Conservation (phyloP, 1,140 invertebrate species). For the Microvelia longipes region DNA sequence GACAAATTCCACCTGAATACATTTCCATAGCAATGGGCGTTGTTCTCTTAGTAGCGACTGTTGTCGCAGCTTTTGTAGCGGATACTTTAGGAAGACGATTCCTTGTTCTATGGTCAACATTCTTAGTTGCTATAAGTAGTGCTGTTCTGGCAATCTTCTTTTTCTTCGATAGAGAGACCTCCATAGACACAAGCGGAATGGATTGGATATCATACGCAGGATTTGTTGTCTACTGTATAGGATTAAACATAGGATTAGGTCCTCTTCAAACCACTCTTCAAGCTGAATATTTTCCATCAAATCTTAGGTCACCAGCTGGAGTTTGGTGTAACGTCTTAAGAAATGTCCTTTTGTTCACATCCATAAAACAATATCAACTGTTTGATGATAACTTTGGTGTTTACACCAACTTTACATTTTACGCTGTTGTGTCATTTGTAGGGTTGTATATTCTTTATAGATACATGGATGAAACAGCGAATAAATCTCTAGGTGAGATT, state of each 20-base stretch:
- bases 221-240: conserved; percentile 29
- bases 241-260: conserved; percentile 31
- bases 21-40: conserved; percentile 23
- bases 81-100: conserved; percentile 29
- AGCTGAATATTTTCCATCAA: conserved; percentile 33
- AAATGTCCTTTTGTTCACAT: conserved; percentile 26
- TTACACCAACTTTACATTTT: conserved; percentile 40
- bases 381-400: conserved; percentile 32
- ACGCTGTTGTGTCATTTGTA: conserved; percentile 35
- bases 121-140: conserved; percentile 7
- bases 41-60: conserved; percentile 24
- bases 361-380: conserved; percentile 33
- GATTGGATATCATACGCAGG: conserved; percentile 27
- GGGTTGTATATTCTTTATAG: conserved; percentile 37
- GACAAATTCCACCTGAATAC: conserved; percentile 2
- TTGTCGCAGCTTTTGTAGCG: conserved; percentile 25
- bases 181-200: conserved; percentile 4
- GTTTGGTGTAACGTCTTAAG: conserved; percentile 30
- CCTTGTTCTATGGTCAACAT: conserved; percentile 30
- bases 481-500: conserved; percentile 51
- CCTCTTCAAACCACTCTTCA: conserved; percentile 31
- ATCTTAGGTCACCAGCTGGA: conserved; percentile 32
- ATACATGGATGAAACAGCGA: conserved; percentile 66
- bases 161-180: conserved; percentile 5
- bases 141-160: conserved; percentile 10